Percentiles rank a stretch among this genome's conserved stretches.
phyloP scores from a whole-genome alignment of 2,113 vertebrate species.

The Gymnorhina tibicen region DNA sequence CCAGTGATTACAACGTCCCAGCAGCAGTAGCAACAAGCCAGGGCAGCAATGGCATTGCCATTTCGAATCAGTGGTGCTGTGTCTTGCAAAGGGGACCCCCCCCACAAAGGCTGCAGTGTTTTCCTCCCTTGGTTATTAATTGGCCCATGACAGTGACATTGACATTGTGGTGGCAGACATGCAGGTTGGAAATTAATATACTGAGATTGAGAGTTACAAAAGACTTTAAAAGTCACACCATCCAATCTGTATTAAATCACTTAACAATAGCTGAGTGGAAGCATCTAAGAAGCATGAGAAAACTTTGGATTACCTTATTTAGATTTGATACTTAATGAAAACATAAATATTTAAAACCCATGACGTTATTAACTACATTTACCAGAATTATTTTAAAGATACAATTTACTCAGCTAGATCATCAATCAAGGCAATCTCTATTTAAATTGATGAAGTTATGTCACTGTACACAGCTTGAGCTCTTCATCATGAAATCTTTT shows the following conservation, averaged over 20 bases:
- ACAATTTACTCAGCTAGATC: not conserved
- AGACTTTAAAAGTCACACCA: not conserved
- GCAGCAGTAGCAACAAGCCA: not conserved
- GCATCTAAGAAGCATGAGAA: not conserved
- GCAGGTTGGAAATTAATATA: not conserved
- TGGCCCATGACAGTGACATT: not conserved
- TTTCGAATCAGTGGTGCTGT: not conserved
- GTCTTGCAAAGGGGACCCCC: no score
- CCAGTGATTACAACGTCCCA: not conserved
- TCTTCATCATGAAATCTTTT: not conserved
- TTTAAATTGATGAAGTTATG: not conserved
- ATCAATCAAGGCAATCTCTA: not conserved
- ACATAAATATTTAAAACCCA: not conserved
- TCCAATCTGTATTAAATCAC: not conserved
- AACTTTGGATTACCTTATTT: not conserved
- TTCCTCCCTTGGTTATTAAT: not conserved
- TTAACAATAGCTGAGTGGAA: not conserved
- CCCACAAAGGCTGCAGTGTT: not conserved
- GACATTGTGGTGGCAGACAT: not conserved
- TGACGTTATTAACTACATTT: constrained; percentile 24
- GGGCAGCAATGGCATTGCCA: not conserved
- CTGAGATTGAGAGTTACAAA: not conserved
- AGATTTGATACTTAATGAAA: constrained; percentile 5
- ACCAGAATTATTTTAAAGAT: constrained; percentile 22
- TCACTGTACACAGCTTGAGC: not conserved